Evolutionary conservation across 2,113 vertebrate species (phyloP).

Genomic region (Girardinichthys multiradiatus): DNA sequence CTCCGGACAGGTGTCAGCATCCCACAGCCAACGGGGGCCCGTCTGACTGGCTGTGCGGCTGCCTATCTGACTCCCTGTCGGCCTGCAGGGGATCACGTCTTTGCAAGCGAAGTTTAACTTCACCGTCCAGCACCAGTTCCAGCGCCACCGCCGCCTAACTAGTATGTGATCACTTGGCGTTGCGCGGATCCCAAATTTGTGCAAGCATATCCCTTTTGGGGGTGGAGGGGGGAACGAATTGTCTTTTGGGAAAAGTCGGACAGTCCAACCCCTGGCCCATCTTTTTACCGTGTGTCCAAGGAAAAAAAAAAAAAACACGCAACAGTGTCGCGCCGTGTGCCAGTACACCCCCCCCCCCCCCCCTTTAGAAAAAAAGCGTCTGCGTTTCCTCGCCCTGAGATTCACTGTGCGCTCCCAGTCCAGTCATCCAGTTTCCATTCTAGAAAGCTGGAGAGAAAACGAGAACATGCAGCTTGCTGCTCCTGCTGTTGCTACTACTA

Average conservation of each 20-base stretch:
- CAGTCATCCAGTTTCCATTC: constrained; percentile 55
- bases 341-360: constrained; percentile 40
- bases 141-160: constrained; percentile 60
- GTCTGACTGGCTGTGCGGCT: constrained; percentile 45
- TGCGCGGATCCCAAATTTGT: constrained; percentile 64
- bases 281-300: constrained; percentile 36
- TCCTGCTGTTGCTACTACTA: constrained; percentile 25
- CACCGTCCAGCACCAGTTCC: constrained; percentile 53
- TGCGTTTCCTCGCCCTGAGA: constrained; percentile 45
- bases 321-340: constrained; percentile 72
- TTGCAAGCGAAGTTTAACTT: constrained; percentile 74
- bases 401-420: constrained; percentile 42
- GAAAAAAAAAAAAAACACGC: constrained; percentile 43
- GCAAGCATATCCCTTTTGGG: constrained; percentile 72
- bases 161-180: constrained; percentile 54
- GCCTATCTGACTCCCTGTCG: too few species aligned
- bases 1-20: constrained; percentile 65
- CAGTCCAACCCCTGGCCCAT: constrained; percentile 40
- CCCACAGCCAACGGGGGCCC: constrained; percentile 49
- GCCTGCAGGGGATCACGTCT: constrained; percentile 46
- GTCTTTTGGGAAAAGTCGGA: constrained; percentile 66
- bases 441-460: constrained; percentile 13
- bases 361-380: constrained; percentile 9
- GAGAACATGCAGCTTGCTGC: constrained; percentile 12
- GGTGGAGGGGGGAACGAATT: constrained; percentile 39